Evolutionary conservation across 2,797 vertebrate genomes (phyloP).

Genomic region (Lemur catta): DNA sequence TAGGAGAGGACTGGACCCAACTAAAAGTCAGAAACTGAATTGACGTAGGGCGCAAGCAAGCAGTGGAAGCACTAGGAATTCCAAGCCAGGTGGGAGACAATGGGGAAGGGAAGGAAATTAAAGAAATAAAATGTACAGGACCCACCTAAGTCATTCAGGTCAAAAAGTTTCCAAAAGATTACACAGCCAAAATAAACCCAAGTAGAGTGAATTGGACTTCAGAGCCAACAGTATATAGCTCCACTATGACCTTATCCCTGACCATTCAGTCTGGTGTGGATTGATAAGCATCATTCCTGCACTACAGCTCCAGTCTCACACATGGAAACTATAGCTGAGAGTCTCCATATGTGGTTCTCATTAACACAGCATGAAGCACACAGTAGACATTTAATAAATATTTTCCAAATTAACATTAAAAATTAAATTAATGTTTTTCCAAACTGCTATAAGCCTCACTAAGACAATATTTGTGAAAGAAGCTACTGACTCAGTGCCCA

Average conservation of each 20-base stretch:
- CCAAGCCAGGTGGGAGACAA: not conserved
- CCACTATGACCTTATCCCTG: too few relatives aligned
- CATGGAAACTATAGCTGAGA: not conserved
- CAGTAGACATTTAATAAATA: not conserved
- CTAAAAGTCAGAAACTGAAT: not conserved
- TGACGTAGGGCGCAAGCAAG: not conserved
- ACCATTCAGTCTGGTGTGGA: not conserved
- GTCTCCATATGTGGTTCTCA: not conserved
- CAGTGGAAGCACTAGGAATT: not conserved
- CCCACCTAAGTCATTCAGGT: not conserved
- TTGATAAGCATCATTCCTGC: not conserved
- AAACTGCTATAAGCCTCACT: not conserved
- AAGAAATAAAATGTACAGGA: not conserved
- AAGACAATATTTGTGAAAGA: not conserved
- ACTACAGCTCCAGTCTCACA: not conserved
- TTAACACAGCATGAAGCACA: not conserved
- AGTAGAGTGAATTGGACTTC: too few relatives aligned
- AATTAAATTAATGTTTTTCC: not conserved
- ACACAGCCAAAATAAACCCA: not conserved
- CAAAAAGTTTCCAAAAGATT: not conserved
- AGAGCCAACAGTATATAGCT: not conserved
- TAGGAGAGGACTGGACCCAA: not conserved
- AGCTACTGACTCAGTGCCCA: not conserved
- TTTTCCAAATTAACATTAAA: not conserved
- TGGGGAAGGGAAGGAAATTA: not conserved